These are phyloP conservation scores for Lepeophtheirus nordmannii DNA, from an alignment of 2,888 invertebrate genomes.

Conservation along the genomic window DNA sequence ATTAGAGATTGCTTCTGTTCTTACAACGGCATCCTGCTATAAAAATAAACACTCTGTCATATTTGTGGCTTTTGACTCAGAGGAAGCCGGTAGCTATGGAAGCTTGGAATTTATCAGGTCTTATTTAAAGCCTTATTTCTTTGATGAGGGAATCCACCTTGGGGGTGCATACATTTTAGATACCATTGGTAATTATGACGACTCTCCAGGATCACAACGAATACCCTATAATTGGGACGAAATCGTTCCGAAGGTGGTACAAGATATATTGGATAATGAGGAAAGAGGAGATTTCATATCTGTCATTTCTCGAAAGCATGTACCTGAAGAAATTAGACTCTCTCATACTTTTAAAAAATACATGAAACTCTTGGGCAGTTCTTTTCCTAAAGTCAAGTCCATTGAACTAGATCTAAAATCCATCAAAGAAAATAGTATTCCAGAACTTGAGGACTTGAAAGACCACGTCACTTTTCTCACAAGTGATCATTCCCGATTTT, in stretches of 20 bases:
- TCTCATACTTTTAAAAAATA: constrained; percentile 19
- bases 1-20: constrained; percentile 32
- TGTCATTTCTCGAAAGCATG: constrained; percentile 31
- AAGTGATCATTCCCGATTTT: constrained; percentile 34
- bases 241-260: constrained; percentile 28
- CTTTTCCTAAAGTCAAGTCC: constrained; percentile 29
- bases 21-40: constrained; percentile 30
- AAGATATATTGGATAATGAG: constrained; percentile 25
- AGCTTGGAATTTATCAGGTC: constrained; percentile 32
- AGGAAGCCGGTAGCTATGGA: constrained; percentile 33
- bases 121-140: constrained; percentile 30
- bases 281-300: constrained; percentile 33
- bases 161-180: constrained; percentile 34
- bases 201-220: constrained; percentile 31
- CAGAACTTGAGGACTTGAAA: constrained; percentile 30
- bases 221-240: constrained; percentile 31
- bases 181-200: constrained; percentile 33
- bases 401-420: constrained; percentile 30
- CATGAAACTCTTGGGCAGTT: constrained; percentile 26
- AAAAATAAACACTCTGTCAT: constrained; percentile 31
- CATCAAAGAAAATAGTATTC: constrained; percentile 27
- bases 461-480: constrained; percentile 33
- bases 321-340: constrained; percentile 23
- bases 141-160: constrained; percentile 25
- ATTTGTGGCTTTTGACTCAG: constrained; percentile 34